A percentile compares a stretch with the other conserved stretches of the same genome.
Conservation (phyloP, 2,797 vertebrate genomes). For the Otolemur crassicaudatus region DNA sequence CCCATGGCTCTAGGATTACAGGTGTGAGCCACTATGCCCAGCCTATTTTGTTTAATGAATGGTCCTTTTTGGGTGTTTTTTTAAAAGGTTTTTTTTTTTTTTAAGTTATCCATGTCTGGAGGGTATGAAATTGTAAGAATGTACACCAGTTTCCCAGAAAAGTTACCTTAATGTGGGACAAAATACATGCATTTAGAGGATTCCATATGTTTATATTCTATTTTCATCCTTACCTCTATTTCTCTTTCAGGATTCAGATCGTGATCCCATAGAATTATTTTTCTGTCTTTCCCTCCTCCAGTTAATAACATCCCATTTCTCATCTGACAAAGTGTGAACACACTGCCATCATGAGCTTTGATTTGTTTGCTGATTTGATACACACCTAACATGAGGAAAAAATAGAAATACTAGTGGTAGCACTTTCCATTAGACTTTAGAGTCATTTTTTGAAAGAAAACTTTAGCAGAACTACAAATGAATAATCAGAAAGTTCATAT, state of each 20-base stretch:
- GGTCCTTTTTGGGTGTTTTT: not conserved
- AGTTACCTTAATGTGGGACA: not conserved
- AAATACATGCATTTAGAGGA: not conserved
- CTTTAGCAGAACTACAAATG: not conserved
- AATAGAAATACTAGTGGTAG: not conserved
- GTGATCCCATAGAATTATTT: conserved; percentile 97
- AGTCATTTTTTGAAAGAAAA: conserved; percentile 58
- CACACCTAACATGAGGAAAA: conserved; percentile 86
- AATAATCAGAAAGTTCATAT: conserved; percentile 30
- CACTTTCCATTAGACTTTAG: conserved; percentile 17
- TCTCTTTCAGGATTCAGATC: conserved; percentile 94
- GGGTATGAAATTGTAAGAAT: conserved; percentile 18
- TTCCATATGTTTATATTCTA: not conserved
- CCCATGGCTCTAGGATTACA: no score
- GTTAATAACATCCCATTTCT: conserved; percentile 96
- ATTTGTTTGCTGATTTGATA: conserved; percentile 97
- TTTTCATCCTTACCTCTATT: conserved; percentile 92
- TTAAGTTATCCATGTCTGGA: not conserved
- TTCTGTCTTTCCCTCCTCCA: conserved; percentile 97
- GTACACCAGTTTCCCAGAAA: not conserved
- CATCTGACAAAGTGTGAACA: conserved; percentile 97
- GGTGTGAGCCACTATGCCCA: no score
- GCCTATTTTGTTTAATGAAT: conserved; percentile 8
- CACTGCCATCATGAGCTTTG: conserved; percentile 97
- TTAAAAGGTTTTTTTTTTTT: not conserved